Evolutionary conservation across 1,140 invertebrate species (phyloP), one percentile per base, ranked within the genome.

Genomic region (Formica selysi): DNA sequence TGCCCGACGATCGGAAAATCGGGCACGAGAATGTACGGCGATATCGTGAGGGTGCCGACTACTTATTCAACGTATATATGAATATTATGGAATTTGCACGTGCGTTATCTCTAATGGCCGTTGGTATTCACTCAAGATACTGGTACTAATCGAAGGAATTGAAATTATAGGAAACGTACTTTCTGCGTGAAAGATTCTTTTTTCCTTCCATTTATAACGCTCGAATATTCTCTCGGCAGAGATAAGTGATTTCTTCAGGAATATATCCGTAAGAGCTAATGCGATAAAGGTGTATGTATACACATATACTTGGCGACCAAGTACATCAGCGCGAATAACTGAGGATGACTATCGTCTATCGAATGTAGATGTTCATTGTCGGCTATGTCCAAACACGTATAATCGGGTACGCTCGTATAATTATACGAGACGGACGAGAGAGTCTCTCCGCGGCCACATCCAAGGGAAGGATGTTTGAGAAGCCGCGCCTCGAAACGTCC

Each of bases 401-500:
- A 83, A 83, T 83, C 68, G 29, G 51, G 13, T 48, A 38, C 13
- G 44, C n/a, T 62, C 29, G 48, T 51, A 79, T 79, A 64, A 86
- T 78, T 87, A 79, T 41, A 44, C 59, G 19, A 76, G 48, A 11
- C 61, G n/a, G 76, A 91, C 61, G 1, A 29, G 57, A 86, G 76
- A 71, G 51, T 70, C 16, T 51, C 48, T 51, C 70, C 87, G 91
- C 91, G 90, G 89, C 84, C 88, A 85, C 86, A 86, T 91, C 86
- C 79, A 92, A 91, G 94, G 89, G 86, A 88, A 93, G 94, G 94
- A 95, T 95, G 94, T 95, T 95, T 95, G 94, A 93, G 85, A 93
- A 91, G 92, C 93, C 93, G 92, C 92, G 91, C 93, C 91, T 92
- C 92, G 64, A 87, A 81, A 76, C 70, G 80, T 87, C 93, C 89